Base-by-base conservation (phyloP, 2,888 invertebrate species). In the Cremastinae sp. region DNA sequence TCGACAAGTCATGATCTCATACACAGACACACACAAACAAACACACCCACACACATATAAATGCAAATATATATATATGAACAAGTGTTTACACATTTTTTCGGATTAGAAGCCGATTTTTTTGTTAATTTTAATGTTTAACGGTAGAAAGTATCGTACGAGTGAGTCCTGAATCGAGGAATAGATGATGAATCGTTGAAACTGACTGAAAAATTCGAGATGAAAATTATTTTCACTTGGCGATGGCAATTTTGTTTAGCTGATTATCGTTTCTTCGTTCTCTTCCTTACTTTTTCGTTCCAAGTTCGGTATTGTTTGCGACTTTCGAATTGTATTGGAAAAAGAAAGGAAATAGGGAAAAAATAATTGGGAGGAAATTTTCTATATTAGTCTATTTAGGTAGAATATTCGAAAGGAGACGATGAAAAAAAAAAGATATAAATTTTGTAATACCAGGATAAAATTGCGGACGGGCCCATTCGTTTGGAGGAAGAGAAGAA, bases 1-100 rank as follows among this genome's bases (percentile, higher is more conserved):
- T 80, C 78, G 79, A 76, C 71, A 59, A 78, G 75, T 80, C 74
- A 82, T 84, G 84, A 84, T 84, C 84, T 84, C 84, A 84, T 71
- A 78, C 43, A 69, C 20, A 69, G 18, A 41, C 53, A 68, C n/a
- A 45, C 36, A 54, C 8, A 12, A 2, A 16, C 5, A 12, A 20
- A 65, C 54, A 66, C 56, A 56, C 49, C 45, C n/a, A 58, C 59
- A 64, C 59, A 75, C 56, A 77, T 59, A 77, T 36, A 70, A 53
- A 70, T 61, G 53, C 16, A 49, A 36, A 49, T n/a, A 18, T 41
- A 14, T 18, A 38, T 36, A 79, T 80, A 79, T 76, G 77, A 65
- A 82, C 66, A 70, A 78, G 64, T 41, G 10, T 41, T 41, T 12
- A n/a, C 12, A n/a, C 12, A n/a, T 41, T 56, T 8, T 69, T 77